Percentiles rank a stretch among this genome's conserved stretches.
Conservation (phyloP, 1,140 invertebrate species). For the Caerostris darwini region DNA sequence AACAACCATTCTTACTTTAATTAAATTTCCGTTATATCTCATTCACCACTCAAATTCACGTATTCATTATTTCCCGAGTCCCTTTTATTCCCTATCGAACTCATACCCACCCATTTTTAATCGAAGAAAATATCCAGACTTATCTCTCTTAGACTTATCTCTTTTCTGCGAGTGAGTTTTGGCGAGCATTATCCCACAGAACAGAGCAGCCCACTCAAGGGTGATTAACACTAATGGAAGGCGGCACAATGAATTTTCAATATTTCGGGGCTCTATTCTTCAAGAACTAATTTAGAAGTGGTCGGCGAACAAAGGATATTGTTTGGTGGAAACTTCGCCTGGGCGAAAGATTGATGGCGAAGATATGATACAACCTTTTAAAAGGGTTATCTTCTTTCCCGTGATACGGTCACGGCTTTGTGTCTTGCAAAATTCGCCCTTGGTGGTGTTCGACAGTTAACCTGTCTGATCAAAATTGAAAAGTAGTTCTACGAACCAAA, state of each 20-base stretch:
- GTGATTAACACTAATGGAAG: conserved; percentile 65
- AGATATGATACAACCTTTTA: conserved; percentile 66
- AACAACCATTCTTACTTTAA: not conserved
- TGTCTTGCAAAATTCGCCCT: not conserved
- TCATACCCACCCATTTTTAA: too few species aligned
- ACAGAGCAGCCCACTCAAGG: conserved; percentile 22
- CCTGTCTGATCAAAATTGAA: conserved; percentile 50
- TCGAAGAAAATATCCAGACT: too few species aligned
- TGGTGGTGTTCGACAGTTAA: conserved; percentile 11
- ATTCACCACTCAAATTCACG: too few species aligned
- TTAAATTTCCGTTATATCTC: too few species aligned
- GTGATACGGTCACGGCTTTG: conserved; percentile 42
- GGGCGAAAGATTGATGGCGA: conserved; percentile 45
- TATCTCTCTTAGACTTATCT: too few species aligned
- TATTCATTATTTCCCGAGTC: too few species aligned
- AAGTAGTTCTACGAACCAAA: not conserved
- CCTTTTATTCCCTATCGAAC: too few species aligned
- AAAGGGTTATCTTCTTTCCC: conserved; percentile 38
- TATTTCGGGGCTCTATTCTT: conserved; percentile 49
- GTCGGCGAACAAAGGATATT: conserved; percentile 46
- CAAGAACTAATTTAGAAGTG: conserved; percentile 50
- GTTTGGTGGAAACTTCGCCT: conserved; percentile 34
- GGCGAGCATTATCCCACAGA: not conserved
- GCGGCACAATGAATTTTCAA: conserved; percentile 58
- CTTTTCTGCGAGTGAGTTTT: not conserved